phyloP scores from a whole-genome alignment of 2,888 invertebrate genomes.

The Oxystoma pomonae region DNA sequence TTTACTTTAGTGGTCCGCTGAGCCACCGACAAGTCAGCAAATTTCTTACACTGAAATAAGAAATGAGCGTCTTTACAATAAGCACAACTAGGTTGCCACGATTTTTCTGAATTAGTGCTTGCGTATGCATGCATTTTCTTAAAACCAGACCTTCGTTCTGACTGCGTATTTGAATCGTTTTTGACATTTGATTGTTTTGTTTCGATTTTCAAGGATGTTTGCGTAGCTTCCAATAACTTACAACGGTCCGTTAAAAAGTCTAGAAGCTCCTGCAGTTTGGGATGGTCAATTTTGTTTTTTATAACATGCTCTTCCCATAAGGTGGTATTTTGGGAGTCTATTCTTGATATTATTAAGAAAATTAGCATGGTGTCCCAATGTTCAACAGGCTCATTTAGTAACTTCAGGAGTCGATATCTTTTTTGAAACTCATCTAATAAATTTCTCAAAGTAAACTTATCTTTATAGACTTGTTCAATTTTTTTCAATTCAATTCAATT shows the following conservation, averaged over 20 bases:
- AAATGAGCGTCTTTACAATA: slow-evolving; percentile 6
- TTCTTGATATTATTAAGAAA: slow-evolving; percentile 3
- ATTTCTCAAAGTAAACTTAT: not conserved
- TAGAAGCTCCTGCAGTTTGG: not conserved
- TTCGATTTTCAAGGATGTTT: not conserved
- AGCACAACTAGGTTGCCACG: too few relatives aligned
- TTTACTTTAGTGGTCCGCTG: slow-evolving; percentile 1
- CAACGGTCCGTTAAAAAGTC: slow-evolving; percentile 3
- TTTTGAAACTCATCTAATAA: not conserved
- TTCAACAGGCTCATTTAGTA: slow-evolving; percentile 4
- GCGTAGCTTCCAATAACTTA: slow-evolving; percentile 4
- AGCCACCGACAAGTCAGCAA: slow-evolving; percentile 1
- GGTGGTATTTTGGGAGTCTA: not conserved
- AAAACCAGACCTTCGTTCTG: too few relatives aligned
- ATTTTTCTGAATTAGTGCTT: too few relatives aligned
- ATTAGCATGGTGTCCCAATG: slow-evolving; percentile 8
- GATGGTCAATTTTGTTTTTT: not conserved
- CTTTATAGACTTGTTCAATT: too few relatives aligned
- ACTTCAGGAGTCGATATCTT: not conserved
- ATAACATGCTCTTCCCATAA: not conserved
- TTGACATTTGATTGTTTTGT: too few relatives aligned
- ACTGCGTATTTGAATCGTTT: too few relatives aligned
- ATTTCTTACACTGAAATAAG: slow-evolving; percentile 8
- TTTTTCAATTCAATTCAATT: too few relatives aligned
- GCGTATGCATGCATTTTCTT: too few relatives aligned